Evolutionary conservation across 2,113 vertebrate species (phyloP).

Genomic region (Erythrolamprus reginae): DNA sequence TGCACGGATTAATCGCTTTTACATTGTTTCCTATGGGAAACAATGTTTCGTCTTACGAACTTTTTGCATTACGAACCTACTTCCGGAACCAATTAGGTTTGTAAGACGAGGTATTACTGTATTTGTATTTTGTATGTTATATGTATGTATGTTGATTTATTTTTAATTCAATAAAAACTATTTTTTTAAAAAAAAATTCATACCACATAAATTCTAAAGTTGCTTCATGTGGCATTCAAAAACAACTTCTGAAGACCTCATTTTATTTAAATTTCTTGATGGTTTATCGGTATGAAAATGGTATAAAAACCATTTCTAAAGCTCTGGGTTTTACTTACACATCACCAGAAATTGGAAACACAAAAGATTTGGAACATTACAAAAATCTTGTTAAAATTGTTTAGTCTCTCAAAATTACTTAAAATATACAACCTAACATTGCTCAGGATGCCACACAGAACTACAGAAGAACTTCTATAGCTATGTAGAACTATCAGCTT

Average conservation of each 20-base stretch:
- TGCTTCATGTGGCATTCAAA: not conserved
- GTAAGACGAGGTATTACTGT: too few relatives aligned
- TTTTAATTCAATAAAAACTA: too few relatives aligned
- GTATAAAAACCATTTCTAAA: not conserved
- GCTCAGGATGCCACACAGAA: not conserved
- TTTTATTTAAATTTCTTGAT: not conserved
- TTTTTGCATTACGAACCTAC: too few relatives aligned
- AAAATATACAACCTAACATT: not conserved
- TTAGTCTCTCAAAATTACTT: not conserved
- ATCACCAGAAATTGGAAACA: not conserved
- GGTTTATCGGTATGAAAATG: not conserved
- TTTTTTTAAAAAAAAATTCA: too few relatives aligned
- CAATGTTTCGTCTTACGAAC: too few relatives aligned
- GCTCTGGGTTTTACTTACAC: not conserved
- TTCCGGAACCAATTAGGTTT: too few relatives aligned
- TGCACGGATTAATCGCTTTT: too few relatives aligned
- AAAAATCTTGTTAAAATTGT: not conserved
- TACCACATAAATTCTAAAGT: not conserved
- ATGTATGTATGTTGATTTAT: too few relatives aligned
- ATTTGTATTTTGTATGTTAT: too few relatives aligned
- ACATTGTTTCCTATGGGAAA: too few relatives aligned
- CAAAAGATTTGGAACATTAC: not conserved
- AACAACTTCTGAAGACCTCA: not conserved
- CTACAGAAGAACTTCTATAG: not conserved
- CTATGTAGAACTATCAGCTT: not conserved